Percentiles rank a stretch among this genome's conserved stretches.
Evolutionary conservation across 37 sponge, comb jelly and placozoan species (phyloP).

Genomic region (Dysidea cf. avara): DNA sequence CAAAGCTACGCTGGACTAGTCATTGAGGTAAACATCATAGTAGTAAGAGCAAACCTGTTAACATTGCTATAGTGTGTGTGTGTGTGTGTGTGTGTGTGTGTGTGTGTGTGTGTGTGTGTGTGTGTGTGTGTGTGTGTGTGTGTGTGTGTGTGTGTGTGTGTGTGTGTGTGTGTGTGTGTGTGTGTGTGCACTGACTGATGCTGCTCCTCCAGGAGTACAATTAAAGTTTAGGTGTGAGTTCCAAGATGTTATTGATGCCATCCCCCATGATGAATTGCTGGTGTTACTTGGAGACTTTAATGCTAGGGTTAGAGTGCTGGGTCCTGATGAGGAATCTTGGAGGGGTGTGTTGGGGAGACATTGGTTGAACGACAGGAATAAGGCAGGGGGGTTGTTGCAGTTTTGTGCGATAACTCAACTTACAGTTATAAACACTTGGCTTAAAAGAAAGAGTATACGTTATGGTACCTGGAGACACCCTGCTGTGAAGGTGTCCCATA

Average conservation of each 20-base stretch:
- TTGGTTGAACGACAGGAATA: conserved; percentile 33
- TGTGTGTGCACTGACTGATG: conserved; percentile 46
- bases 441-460: conserved; percentile 27
- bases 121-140: no score
- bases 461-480: conserved; percentile 36
- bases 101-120: no score
- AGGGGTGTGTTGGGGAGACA: conserved; percentile 25
- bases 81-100: no score
- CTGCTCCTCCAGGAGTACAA: conserved; percentile 20
- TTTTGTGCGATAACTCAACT: conserved; percentile 42
- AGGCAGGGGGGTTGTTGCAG: conserved; percentile 35
- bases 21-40: no score
- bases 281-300: conserved; percentile 35
- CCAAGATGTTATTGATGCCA: conserved; percentile 5
- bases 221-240: conserved; percentile 16
- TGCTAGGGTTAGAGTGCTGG: conserved; percentile 11
- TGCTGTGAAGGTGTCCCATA: conserved; percentile 22
- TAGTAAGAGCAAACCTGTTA: no score
- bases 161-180: no score
- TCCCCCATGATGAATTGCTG: conserved; percentile 20
- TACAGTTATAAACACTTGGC: conserved; percentile 51
- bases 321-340: not conserved
- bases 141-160: no score
- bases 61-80: conserved; percentile 29
- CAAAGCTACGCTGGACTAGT: conserved; percentile 16